Conservation (phyloP, 2,797 vertebrate species). For the Gouania willdenowi region DNA sequence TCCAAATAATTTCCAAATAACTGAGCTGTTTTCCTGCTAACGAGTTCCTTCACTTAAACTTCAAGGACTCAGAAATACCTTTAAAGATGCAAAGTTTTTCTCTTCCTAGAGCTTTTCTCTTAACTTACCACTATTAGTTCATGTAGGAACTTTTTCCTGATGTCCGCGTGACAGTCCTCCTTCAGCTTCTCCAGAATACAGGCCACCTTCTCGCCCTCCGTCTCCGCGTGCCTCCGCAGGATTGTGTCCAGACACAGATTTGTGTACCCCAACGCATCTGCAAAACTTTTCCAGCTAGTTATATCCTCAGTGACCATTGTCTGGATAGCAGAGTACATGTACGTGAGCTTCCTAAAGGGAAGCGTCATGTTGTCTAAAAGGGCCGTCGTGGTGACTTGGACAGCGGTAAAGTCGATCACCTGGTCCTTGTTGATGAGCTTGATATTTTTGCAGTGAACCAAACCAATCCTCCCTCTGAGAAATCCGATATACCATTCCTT, state of each 20-base stretch:
- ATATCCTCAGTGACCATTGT: constrained; percentile 86
- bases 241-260: constrained; percentile 77
- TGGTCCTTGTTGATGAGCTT: constrained; percentile 89
- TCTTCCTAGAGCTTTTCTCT: not conserved
- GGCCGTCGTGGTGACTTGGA: constrained; percentile 75
- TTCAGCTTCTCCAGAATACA: constrained; percentile 90
- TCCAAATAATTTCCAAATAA: too few species aligned
- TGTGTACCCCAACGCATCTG: constrained; percentile 83
- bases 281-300: constrained; percentile 84
- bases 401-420: constrained; percentile 82
- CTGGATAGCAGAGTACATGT: constrained; percentile 92
- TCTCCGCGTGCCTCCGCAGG: constrained; percentile 68
- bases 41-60: too few species aligned
- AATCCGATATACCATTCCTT: constrained; percentile 96
- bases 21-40: too few species aligned
- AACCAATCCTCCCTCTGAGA: constrained; percentile 84
- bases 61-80: too few species aligned
- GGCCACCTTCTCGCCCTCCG: constrained; percentile 86
- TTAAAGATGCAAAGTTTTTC: too few species aligned
- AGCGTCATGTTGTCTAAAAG: constrained; percentile 87
- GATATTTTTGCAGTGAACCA: constrained; percentile 91
- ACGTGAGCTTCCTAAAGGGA: constrained; percentile 93
- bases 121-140: constrained; percentile 86
- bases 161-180: constrained; percentile 89
- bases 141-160: constrained; percentile 86